A percentile compares a stretch with the other conserved stretches of the same genome.
Evolutionary conservation across 2,797 vertebrate species (phyloP).

Genomic region (Meda fulgida): DNA sequence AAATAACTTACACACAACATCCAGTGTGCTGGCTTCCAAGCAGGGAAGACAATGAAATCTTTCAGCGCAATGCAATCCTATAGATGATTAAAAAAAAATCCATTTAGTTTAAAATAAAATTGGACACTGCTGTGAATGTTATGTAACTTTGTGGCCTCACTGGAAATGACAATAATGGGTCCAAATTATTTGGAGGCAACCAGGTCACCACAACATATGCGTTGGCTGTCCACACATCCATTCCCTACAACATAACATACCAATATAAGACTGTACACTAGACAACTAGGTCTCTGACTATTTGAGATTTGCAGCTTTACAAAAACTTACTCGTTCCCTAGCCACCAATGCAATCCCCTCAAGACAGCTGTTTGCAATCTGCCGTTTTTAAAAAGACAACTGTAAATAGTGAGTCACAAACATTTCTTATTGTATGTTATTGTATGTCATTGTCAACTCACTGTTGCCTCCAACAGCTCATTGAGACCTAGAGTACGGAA

Average conservation of each 20-base stretch:
- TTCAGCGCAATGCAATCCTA: not conserved
- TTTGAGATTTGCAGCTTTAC: not conserved
- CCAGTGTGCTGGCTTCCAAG: conserved; percentile 5
- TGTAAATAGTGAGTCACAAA: not conserved
- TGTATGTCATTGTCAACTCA: not conserved
- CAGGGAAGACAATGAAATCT: not conserved
- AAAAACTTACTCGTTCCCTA: not conserved
- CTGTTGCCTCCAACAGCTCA: conserved; percentile 3
- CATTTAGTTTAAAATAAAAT: not conserved
- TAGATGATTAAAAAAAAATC: not conserved
- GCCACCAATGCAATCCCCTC: not conserved
- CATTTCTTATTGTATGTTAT: not conserved
- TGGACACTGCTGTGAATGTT: too few relatives aligned
- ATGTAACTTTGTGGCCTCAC: not conserved
- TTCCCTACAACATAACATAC: conserved; percentile 15
- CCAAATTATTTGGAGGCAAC: conserved; percentile 3
- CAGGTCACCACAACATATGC: conserved; percentile 5
- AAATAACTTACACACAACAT: conserved; percentile 3
- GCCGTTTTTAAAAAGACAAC: not conserved
- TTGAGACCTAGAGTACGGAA: not conserved
- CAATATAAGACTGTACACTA: not conserved
- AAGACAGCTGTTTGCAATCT: conserved; percentile 6
- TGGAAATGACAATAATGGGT: conserved; percentile 8
- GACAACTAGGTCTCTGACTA: not conserved
- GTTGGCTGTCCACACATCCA: conserved; percentile 3